These are phyloP conservation scores for Cinclus cinclus DNA, from an alignment of 2,113 vertebrate genomes.

Conservation along the genomic window DNA sequence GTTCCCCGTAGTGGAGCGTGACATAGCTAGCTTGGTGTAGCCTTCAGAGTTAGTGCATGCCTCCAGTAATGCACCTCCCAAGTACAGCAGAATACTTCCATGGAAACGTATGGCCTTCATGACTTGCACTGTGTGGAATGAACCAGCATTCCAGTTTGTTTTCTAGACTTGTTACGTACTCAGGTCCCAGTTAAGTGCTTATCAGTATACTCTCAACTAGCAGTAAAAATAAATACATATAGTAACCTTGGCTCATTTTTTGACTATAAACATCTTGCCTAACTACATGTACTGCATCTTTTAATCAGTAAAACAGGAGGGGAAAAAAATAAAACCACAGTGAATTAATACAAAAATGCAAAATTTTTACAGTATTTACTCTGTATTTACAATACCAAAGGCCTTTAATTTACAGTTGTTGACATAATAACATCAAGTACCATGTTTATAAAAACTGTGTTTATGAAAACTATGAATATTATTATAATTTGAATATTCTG, in stretches of 20 bases:
- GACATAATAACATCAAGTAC: not conserved
- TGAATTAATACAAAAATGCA: not conserved
- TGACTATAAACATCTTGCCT: not conserved
- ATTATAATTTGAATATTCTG: not conserved
- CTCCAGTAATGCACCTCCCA: not conserved
- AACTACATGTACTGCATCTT: not conserved
- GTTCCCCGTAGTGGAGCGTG: not conserved
- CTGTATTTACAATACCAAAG: not conserved
- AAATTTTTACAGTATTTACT: not conserved
- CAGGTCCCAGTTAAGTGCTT: not conserved
- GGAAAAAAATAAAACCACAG: not conserved
- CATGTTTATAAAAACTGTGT: not conserved
- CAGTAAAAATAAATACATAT: not conserved
- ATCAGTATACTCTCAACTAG: not conserved
- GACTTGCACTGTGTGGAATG: not conserved
- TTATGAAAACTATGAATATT: not conserved
- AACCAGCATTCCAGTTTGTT: not conserved
- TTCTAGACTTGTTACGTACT: not conserved
- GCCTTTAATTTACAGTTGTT: not conserved
- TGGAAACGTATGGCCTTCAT: not conserved
- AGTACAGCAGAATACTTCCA: not conserved
- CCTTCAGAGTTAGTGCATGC: not conserved
- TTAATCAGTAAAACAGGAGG: not conserved
- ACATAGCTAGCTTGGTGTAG: not conserved
- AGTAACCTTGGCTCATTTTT: not conserved